These are phyloP conservation scores for Spea hammondii DNA, from an alignment of 2,797 vertebrate genomes.

Conservation along the genomic window DNA sequence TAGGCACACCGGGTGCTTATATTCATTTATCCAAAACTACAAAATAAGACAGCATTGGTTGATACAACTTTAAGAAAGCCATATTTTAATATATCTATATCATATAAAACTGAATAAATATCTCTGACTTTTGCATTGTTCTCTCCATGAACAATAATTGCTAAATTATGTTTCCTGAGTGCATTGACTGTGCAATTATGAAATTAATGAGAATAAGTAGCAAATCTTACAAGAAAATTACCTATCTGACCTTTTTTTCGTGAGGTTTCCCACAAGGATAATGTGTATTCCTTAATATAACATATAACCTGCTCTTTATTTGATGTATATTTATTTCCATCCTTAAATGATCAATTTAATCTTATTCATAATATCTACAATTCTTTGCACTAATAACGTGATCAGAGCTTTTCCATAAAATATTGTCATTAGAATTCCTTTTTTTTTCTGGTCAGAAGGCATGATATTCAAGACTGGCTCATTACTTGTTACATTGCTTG, in stretches of 20 bases:
- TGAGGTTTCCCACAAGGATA: slow-evolving; percentile 47
- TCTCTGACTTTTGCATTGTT: slow-evolving; percentile 39
- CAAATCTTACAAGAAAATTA: slow-evolving; percentile 21
- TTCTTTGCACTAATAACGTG: slow-evolving; percentile 70
- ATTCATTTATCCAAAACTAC: slow-evolving; percentile 57
- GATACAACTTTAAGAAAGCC: slow-evolving; percentile 40
- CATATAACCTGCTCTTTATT: slow-evolving; percentile 45
- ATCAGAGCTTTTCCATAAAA: neutral
- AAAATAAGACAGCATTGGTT: slow-evolving; percentile 52
- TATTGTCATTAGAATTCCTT: neutral
- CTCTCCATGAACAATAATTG: slow-evolving; percentile 62
- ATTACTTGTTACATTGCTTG: slow-evolving; percentile 56
- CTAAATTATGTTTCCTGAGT: slow-evolving; percentile 37
- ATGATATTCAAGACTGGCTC: slow-evolving; percentile 43
- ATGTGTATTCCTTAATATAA: slow-evolving; percentile 26
- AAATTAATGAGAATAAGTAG: neutral
- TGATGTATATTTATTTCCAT: slow-evolving; percentile 33
- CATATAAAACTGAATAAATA: slow-evolving; percentile 22
- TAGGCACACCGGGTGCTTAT: slow-evolving; percentile 77
- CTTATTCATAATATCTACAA: slow-evolving; percentile 74
- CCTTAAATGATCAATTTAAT: slow-evolving; percentile 34
- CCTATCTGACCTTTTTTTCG: slow-evolving; percentile 41
- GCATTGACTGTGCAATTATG: slow-evolving; percentile 6
- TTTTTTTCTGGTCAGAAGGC: neutral
- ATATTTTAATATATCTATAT: slow-evolving; percentile 21